Base-by-base conservation (phyloP, 2,113 vertebrate species). In the Raja brachyura region DNA sequence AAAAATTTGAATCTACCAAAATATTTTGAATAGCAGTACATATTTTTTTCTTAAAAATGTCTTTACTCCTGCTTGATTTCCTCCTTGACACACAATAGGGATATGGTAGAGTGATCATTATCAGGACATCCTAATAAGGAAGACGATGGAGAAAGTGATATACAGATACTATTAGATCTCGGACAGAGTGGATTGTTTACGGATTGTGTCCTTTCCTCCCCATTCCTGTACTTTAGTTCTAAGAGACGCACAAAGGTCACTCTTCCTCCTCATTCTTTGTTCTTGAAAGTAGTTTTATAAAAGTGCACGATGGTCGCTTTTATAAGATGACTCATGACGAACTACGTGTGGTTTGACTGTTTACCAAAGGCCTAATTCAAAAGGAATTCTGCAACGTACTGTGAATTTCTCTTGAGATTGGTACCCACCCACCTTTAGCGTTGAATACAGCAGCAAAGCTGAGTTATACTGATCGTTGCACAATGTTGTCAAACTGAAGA, bases 121-220 rank as follows among this genome's bases (percentile, higher is more conserved):
- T 92, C 68, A 73, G 22, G 22, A 90, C 66, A 74, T 92, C 68
- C 33, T 73, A 74, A 92, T 73, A 54, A 73, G 90, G 90, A 92
- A 73, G 33, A 74, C 90, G 73, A 92, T 73, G 68, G 66, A 5
- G 90, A 92, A 92, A 92, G 90, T 92, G 66, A 73, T 92, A 70
- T 92, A 48, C 88, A 92, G 66, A 54, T 74, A 68, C 22, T 54
- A 13, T 92, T 92, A 63, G 5, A 14, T 9, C 7, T 92, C 68
- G 39, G 8, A 39, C 33, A 73, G 8, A 48, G 88, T 28, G 11
- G 18, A 48, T 73, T 73, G 39, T 73, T 54, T 4, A 48, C 25
- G 25, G 66, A 92, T 74, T 11, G 31, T 73, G 18, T 73, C 20
- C 7, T 92, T 92, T 11, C 61, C 59, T n/a, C 28, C 59, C 70